phyloP scores from a whole-genome alignment of 2,113 vertebrate species.

The Oreochromis niloticus region DNA sequence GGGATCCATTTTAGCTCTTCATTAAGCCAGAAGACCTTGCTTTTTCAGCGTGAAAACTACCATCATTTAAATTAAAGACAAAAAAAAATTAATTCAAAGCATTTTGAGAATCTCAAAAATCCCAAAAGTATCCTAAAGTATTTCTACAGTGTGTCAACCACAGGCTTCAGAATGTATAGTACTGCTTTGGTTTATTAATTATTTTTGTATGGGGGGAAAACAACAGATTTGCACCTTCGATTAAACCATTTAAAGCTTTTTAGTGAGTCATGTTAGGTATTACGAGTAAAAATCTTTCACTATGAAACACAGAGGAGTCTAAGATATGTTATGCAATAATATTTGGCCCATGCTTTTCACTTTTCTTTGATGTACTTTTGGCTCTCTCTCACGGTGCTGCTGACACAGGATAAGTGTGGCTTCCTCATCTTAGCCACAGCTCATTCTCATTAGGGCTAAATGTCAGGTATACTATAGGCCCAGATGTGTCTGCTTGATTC shows the following conservation, averaged over 20 bases:
- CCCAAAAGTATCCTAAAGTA: not conserved
- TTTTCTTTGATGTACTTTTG: not conserved
- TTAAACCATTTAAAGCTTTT: not conserved
- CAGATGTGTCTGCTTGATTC: not conserved
- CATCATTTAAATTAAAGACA: not conserved
- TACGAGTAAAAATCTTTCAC: not conserved
- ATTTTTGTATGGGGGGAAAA: fast-evolving
- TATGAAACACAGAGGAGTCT: not conserved
- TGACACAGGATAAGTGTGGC: not conserved
- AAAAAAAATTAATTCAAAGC: not conserved
- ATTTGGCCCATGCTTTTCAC: fast-evolving
- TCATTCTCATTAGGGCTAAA: not conserved
- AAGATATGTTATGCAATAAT: not conserved
- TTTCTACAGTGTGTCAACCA: not conserved
- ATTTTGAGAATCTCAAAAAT: not conserved
- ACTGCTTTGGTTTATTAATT: not conserved
- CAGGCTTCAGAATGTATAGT: not conserved
- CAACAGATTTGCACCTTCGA: fast-evolving
- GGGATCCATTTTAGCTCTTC: not conserved
- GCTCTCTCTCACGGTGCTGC: not conserved
- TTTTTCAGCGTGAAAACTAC: not conserved
- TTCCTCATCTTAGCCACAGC: not conserved
- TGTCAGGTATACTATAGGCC: not conserved
- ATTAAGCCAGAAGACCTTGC: not conserved
- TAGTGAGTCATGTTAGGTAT: not conserved